These are phyloP conservation scores for Pseudotriccus pelzelni DNA, from an alignment of 2,797 vertebrate species.

Conservation along the genomic window DNA sequence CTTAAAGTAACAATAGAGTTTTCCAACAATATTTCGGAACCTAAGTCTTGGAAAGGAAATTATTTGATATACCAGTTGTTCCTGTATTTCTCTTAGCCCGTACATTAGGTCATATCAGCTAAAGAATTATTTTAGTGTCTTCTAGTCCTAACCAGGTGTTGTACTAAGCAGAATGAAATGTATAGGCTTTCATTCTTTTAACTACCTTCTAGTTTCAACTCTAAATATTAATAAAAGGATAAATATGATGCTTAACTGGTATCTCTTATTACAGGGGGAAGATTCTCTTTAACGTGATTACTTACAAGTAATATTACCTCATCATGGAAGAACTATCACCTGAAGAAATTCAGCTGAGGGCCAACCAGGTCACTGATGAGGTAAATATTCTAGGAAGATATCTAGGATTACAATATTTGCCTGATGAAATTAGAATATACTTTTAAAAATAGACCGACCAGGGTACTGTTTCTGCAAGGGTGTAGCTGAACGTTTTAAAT, in stretches of 20 bases:
- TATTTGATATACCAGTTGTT: not conserved
- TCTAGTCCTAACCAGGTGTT: not conserved
- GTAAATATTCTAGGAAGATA: conserved; percentile 70
- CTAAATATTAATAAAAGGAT: not conserved
- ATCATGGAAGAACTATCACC: conserved; percentile 89
- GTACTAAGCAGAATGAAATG: not conserved
- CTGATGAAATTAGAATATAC: not conserved
- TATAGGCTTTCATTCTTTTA: not conserved
- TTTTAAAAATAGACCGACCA: not conserved
- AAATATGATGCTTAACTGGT: not conserved
- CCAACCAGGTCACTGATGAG: conserved; percentile 96
- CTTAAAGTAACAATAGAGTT: not conserved
- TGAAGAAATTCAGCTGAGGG: conserved; percentile 87
- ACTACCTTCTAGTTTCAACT: not conserved
- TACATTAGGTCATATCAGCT: not conserved
- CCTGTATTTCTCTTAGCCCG: not conserved
- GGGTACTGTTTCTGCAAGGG: not conserved
- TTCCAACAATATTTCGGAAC: not conserved
- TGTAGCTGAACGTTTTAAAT: not conserved
- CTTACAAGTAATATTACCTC: not conserved
- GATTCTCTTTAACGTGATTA: not conserved
- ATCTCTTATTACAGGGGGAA: conserved; percentile 19
- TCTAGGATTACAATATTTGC: not conserved
- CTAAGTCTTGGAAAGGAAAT: not conserved
- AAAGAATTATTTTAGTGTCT: not conserved